phyloP scores from a whole-genome alignment of 1,140 invertebrate species.

The Tetranychus cinnabarinus region DNA sequence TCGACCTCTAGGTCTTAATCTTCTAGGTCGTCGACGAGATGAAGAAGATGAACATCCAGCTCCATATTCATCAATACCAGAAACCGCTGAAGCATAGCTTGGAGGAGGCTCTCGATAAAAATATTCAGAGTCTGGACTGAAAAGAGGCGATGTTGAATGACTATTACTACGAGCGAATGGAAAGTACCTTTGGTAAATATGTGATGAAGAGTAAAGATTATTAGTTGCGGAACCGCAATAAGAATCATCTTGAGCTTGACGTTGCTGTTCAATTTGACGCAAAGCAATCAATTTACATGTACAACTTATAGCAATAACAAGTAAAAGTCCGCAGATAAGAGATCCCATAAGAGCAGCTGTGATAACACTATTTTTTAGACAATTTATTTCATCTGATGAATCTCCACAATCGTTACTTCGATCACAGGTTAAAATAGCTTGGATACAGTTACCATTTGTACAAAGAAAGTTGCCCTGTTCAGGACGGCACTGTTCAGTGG shows the following conservation, averaged over 20 bases:
- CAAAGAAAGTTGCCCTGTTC: constrained; percentile 25
- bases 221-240: neutral
- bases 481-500: constrained; percentile 17
- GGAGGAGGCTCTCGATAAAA: constrained; percentile 15
- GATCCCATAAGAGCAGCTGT: constrained; percentile 28
- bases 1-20: constrained; percentile 1
- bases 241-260: neutral
- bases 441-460: constrained; percentile 22
- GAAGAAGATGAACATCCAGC: neutral
- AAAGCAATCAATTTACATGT: constrained; percentile 23
- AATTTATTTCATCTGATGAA: constrained; percentile 22
- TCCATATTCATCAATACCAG: constrained; percentile 1
- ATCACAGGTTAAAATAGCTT: constrained; percentile 23
- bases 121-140: constrained; percentile 9
- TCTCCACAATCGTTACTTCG: constrained; percentile 23
- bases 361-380: constrained; percentile 22
- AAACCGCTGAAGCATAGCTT: constrained; percentile 11
- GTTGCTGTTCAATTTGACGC: constrained; percentile 13
- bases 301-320: constrained; percentile 27
- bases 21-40: neutral
- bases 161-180: neutral
- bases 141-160: constrained; percentile 8
- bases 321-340: constrained; percentile 24
- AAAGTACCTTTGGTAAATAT: neutral
- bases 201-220: neutral